Evolutionary conservation across 1,140 invertebrate species (phyloP), one percentile per base, ranked within the genome.

Genomic region (Chrysomallon squamiferum): DNA sequence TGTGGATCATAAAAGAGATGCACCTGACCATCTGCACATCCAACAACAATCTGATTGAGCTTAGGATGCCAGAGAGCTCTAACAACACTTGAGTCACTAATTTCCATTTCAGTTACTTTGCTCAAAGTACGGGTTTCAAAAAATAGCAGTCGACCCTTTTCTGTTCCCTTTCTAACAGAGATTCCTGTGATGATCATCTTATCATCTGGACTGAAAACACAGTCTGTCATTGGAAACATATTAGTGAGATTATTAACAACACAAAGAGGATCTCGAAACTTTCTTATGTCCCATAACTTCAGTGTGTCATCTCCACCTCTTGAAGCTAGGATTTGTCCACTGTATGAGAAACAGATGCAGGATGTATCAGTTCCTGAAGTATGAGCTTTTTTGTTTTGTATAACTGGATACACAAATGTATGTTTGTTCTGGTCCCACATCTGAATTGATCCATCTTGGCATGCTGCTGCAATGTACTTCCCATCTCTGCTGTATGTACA

Each of bases 51-150:
- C 80, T 99, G 97, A 85, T 99, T 98, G 0, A 99, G 84, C 84
- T 95, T 95, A 0, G 97, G 93, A 87, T 99, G 97, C 97, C 97
- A 99, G 2, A 93, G 80, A 3, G 91, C 90, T 79, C 95, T 93
- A 32, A 99, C 94, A 0, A 96, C 90, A 80, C 86, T 86, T 0
- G 93, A 92, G 75, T 92, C 88, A 0, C 90, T 73, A 88, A 11
- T 95, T 91, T 45, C 90, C 86, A 98, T 90, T 65, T 92, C 88
- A 41, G 91, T 82, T 5, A 85, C 69, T 33, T 73, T 69, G 43
- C 95, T 88, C 73, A 95, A 94, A 0, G 89, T 93, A 49, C 91
- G 90, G 3, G 91, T 87, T 74, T 95, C 90, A 70, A 92, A 95
- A 81, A 99, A 96, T 30, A 93, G 78, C 1, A 98, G 73, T 79